A percentile compares a stretch with the other conserved stretches of the same genome.
Evolutionary conservation across 2,888 invertebrate species (phyloP).

Genomic region (Parnassius smintheus): DNA sequence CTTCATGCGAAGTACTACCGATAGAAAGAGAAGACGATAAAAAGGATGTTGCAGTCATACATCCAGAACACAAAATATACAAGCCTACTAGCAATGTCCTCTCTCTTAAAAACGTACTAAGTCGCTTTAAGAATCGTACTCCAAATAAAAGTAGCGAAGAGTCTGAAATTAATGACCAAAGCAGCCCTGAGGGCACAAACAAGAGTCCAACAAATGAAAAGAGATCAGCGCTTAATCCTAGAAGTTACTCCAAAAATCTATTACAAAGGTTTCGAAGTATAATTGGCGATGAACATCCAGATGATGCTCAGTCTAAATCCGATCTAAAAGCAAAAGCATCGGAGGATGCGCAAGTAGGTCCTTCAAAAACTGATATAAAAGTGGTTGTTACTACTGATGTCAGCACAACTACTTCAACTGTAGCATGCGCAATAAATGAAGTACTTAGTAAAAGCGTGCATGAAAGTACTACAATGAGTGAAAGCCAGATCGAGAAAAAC

Average conservation of each 20-base stretch:
- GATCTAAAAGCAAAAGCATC: slow-evolving; percentile 39
- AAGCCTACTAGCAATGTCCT: slow-evolving; percentile 81
- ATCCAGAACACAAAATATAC: slow-evolving; percentile 91
- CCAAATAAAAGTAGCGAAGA: slow-evolving; percentile 65
- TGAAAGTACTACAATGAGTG: slow-evolving; percentile 59
- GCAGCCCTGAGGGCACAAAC: slow-evolving; percentile 57
- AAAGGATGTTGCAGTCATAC: slow-evolving; percentile 77
- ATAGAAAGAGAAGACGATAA: slow-evolving; percentile 68
- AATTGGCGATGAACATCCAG: slow-evolving; percentile 68
- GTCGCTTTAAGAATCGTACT: slow-evolving; percentile 73
- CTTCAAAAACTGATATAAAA: slow-evolving; percentile 58
- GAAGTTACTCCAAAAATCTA: slow-evolving; percentile 72
- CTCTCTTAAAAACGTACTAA: slow-evolving; percentile 80
- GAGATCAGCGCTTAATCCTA: slow-evolving; percentile 65
- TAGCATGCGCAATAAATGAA: slow-evolving; percentile 49
- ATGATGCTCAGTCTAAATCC: slow-evolving; percentile 58
- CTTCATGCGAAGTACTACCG: slow-evolving; percentile 78
- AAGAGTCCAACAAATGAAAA: slow-evolving; percentile 71
- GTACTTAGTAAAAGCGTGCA: slow-evolving; percentile 66
- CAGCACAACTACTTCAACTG: slow-evolving; percentile 52
- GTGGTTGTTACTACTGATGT: slow-evolving; percentile 64
- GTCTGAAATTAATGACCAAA: slow-evolving; percentile 64
- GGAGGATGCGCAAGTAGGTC: slow-evolving; percentile 46
- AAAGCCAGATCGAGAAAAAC: slow-evolving; percentile 66
- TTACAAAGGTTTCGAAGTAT: slow-evolving; percentile 75